phyloP scores from a whole-genome alignment of 2,888 invertebrate species.

The Quadriops clusia region DNA sequence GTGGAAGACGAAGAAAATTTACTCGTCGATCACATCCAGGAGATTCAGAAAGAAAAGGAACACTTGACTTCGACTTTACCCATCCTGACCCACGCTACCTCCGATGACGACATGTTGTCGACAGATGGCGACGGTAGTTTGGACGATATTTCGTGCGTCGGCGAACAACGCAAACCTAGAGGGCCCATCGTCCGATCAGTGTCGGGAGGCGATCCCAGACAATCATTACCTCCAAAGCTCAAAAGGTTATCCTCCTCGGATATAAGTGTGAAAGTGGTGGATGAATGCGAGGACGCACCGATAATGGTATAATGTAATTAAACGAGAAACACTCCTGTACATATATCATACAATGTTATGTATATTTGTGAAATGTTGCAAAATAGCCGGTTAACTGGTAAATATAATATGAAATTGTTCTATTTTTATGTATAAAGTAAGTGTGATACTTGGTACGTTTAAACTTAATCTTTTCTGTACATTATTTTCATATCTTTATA shows the following conservation, averaged over 20 bases:
- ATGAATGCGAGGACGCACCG: conserved; percentile 36
- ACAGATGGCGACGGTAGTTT: conserved; percentile 69
- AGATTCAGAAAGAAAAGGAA: conserved; percentile 72
- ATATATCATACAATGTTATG: conserved; percentile 9
- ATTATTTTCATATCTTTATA: conserved; percentile 20
- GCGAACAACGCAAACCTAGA: conserved; percentile 27
- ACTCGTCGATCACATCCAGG: conserved; percentile 65
- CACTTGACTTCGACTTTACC: conserved; percentile 69
- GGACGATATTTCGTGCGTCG: conserved; percentile 44
- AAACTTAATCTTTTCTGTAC: conserved; percentile 16
- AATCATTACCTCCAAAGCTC: conserved; percentile 26
- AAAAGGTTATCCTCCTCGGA: conserved; percentile 37
- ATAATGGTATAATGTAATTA: conserved; percentile 33
- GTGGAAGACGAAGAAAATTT: conserved; percentile 60
- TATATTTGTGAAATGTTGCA: no score
- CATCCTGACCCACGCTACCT: conserved; percentile 68
- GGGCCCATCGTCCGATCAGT: conserved; percentile 33
- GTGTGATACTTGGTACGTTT: conserved; percentile 7
- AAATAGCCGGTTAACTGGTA: no score
- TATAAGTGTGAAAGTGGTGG: conserved; percentile 29
- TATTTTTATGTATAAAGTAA: conserved; percentile 11
- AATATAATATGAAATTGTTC: conserved; percentile 7
- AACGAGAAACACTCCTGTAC: conserved; percentile 9
- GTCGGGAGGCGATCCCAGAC: conserved; percentile 29
- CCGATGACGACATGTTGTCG: conserved; percentile 76